Evolutionary conservation across 2,888 invertebrate genomes (phyloP).

Genomic region (Spisula subtruncata): DNA sequence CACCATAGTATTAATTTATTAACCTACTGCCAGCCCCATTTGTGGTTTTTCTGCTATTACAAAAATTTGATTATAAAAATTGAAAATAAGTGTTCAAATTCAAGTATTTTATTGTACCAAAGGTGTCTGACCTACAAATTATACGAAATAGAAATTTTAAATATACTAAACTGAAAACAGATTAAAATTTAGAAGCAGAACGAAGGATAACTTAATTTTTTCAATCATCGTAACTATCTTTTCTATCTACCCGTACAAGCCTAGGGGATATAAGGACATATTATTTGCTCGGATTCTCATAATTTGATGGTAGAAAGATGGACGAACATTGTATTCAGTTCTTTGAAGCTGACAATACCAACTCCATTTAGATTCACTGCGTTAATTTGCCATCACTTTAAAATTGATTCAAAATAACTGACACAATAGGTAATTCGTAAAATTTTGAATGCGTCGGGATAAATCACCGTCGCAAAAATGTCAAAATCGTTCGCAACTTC

Average conservation of each 20-base stretch:
- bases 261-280: slow-evolving; percentile 47
- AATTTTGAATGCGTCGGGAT: slow-evolving; percentile 51
- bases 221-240: not conserved
- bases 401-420: slow-evolving; percentile 68
- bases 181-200: not conserved
- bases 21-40: too few species aligned
- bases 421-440: slow-evolving; percentile 67
- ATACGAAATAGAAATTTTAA: too few species aligned
- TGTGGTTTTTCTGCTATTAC: not conserved
- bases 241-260: slow-evolving; percentile 59
- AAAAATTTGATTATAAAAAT: not conserved
- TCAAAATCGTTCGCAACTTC: slow-evolving; percentile 56
- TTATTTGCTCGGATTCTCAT: slow-evolving; percentile 65
- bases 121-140: too few species aligned
- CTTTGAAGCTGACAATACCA: slow-evolving; percentile 54
- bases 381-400: slow-evolving; percentile 70
- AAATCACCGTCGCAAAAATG: slow-evolving; percentile 54
- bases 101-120: not conserved
- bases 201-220: slow-evolving; percentile 18
- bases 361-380: slow-evolving; percentile 36
- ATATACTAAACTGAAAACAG: not conserved
- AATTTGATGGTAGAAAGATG: slow-evolving; percentile 55
- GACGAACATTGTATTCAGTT: slow-evolving; percentile 46
- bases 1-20: too few species aligned
- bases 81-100: not conserved